Evolutionary conservation across 2,113 vertebrate species (phyloP).

Genomic region (Melospiza georgiana): DNA sequence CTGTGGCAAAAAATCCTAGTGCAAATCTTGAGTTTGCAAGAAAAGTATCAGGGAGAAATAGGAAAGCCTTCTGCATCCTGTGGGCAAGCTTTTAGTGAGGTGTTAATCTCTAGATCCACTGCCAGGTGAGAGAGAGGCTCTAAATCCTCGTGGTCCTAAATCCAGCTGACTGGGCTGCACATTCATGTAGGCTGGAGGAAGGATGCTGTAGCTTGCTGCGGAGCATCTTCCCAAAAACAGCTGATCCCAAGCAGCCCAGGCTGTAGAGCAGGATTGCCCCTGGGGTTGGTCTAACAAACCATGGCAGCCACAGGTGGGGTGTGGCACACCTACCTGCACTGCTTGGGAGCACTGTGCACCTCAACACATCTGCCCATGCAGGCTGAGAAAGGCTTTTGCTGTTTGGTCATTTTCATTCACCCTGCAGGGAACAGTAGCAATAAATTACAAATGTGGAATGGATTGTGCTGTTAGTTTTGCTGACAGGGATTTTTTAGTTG

Average conservation of each 20-base stretch:
- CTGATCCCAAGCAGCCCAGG: background rate
- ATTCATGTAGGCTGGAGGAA: background rate
- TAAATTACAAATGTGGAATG: background rate
- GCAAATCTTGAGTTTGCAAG: background rate
- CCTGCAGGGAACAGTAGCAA: background rate
- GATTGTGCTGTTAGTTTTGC: background rate
- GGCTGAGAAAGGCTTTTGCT: background rate
- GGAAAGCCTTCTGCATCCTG: background rate
- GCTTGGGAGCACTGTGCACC: fast-evolving
- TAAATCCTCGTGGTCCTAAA: background rate
- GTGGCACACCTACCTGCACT: background rate
- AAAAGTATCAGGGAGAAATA: background rate
- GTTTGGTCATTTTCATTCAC: background rate
- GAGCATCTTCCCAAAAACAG: background rate
- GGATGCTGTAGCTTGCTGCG: fast-evolving
- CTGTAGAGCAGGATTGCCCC: background rate
- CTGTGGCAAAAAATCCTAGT: background rate
- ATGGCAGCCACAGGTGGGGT: background rate
- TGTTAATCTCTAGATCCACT: background rate
- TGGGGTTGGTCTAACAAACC: background rate
- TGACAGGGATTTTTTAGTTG: background rate
- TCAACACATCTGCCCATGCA: fast-evolving
- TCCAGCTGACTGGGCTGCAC: background rate
- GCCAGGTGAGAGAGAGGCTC: background rate
- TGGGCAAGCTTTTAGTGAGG: background rate